Base-by-base conservation (phyloP, 2,113 vertebrate species). In the Dromiciops gliroides region DNA sequence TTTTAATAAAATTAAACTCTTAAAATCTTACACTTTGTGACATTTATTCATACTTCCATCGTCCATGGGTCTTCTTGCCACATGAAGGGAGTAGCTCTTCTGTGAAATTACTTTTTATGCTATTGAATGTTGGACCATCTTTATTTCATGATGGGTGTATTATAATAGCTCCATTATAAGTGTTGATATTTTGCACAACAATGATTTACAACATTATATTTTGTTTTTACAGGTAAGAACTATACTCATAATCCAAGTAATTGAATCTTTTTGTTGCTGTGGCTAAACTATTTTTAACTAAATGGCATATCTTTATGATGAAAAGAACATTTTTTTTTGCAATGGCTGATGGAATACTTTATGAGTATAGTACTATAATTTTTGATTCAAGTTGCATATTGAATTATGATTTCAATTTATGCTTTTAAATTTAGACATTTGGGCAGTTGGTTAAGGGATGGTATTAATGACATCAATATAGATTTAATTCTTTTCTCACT, bases 1-100 rank as follows among this genome's bases (percentile, higher is more conserved):
- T 98, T 96, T 95, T 98, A 98, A 98, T 98, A 98, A 98, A 98
- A 52, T 90, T 92, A 94, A 90, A 89, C 26, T 94, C 44, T 53
- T 94, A 83, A 96, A 97, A 49, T 94, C 91, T 60, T 94, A 44
- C 90, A 94, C 56, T 97, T 83, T 28, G 22, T 89, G 94, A 92
- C 0, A 96, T 4, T 50, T 89, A 90, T 48, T 94, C 95, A 37
- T 23, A 48, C 94, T 90, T 91, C 75, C 52, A 75, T 8, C 93
- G 7, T 8, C 89, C 89, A 89, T 8, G 92, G 9, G 4, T 48
- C 95, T 48, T 60, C 56, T 96, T 92, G 50, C 37, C 95, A 96
- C 91, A 49, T 56, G 89, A 91, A 93, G 91, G 16, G 7, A 90
- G 1, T 95, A 91, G 44, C 48, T 53, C 26, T 91, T 90, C 12